These are phyloP conservation scores for Ophiodon elongatus DNA, from an alignment of 2,113 vertebrate species.

Conservation along the genomic window DNA sequence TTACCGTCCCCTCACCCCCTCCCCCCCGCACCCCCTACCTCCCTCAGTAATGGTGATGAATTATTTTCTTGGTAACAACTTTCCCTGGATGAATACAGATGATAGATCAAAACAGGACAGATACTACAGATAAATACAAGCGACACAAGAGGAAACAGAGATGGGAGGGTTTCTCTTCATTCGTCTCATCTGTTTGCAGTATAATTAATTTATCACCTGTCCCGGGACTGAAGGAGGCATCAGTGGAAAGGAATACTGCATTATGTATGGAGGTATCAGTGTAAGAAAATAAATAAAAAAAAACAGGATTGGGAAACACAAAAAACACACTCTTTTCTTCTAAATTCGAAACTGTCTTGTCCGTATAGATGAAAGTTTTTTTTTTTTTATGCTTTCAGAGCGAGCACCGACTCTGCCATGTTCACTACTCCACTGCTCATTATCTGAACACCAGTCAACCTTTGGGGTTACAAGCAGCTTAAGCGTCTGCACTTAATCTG, in stretches of 20 bases:
- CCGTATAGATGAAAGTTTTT: slow-evolving; percentile 54
- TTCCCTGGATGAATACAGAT: slow-evolving; percentile 38
- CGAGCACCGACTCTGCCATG: slow-evolving; percentile 23
- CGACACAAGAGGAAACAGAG: slow-evolving; percentile 12
- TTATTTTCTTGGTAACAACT: slow-evolving; percentile 6
- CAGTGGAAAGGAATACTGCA: slow-evolving; percentile 50
- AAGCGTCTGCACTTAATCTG: slow-evolving; percentile 53
- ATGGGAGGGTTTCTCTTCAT: slow-evolving; percentile 29
- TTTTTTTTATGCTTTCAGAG: slow-evolving; percentile 61
- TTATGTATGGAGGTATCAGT: slow-evolving; percentile 68
- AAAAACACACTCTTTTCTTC: slow-evolving; percentile 20
- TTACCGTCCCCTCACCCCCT: too few species aligned
- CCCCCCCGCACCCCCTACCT: background rate
- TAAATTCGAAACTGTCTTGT: slow-evolving; percentile 30
- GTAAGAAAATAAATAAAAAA: slow-evolving; percentile 46
- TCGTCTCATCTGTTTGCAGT: slow-evolving; percentile 40
- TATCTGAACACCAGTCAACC: slow-evolving; percentile 60
- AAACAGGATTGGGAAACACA: slow-evolving; percentile 11
- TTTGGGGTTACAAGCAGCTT: slow-evolving; percentile 60
- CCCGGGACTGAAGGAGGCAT: slow-evolving; percentile 49
- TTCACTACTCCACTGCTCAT: slow-evolving; percentile 53
- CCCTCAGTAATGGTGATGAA: slow-evolving; percentile 9
- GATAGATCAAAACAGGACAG: slow-evolving; percentile 30
- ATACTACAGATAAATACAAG: slow-evolving; percentile 18
- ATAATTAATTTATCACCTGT: slow-evolving; percentile 74